phyloP scores from a whole-genome alignment of 2,113 vertebrate genomes.

The Rhizomys pruinosus region DNA sequence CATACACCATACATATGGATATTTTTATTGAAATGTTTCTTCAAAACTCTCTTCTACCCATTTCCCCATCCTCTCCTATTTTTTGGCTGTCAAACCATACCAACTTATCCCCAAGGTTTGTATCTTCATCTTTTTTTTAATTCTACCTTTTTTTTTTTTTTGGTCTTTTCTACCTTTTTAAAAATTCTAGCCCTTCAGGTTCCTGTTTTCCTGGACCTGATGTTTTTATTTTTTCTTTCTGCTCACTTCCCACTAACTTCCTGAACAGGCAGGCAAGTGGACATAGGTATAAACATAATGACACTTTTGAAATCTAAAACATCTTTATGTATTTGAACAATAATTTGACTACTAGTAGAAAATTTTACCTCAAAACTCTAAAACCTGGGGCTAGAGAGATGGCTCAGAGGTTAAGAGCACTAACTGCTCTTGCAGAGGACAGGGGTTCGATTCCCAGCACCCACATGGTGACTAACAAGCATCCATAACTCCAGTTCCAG shows the following conservation, averaged over 20 bases:
- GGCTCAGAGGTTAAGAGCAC: no score
- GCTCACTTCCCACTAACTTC: neutral
- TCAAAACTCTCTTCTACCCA: neutral
- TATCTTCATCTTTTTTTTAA: neutral
- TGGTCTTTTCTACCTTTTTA: no score
- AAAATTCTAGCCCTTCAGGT: neutral
- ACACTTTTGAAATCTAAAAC: neutral
- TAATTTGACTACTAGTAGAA: neutral
- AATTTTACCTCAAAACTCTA: neutral
- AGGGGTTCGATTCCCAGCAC: no score
- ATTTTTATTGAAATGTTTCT: conserved; percentile 29
- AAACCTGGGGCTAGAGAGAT: neutral
- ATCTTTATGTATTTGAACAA: neutral
- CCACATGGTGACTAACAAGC: no score
- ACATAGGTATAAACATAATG: neutral
- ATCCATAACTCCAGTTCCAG: no score
- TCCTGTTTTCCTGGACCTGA: neutral
- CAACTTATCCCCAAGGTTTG: neutral
- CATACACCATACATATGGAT: neutral
- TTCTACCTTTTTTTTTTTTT: no score
- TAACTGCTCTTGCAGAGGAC: no score
- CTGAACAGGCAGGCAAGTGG: neutral
- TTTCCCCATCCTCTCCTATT: neutral
- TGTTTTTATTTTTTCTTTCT: neutral
- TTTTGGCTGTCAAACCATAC: neutral